phyloP scores from a whole-genome alignment of 2,113 vertebrate genomes.

The Sialia sialis region DNA sequence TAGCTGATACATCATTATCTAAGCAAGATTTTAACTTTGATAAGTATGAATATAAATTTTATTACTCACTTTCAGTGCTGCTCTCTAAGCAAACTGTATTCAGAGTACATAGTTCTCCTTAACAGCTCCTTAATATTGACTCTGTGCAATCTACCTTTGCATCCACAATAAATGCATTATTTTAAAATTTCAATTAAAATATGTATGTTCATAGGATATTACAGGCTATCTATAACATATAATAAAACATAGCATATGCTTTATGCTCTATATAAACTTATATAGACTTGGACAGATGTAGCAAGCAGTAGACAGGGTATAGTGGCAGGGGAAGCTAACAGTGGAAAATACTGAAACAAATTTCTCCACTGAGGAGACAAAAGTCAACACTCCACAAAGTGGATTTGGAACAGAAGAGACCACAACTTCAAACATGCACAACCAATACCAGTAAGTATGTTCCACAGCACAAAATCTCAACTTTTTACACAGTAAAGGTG shows the following conservation, averaged over 20 bases:
- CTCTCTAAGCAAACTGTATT: background rate
- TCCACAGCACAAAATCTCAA: background rate
- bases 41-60: background rate
- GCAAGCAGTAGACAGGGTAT: background rate
- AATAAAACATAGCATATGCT: background rate
- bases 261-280: background rate
- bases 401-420: background rate
- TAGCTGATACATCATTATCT: background rate
- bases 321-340: background rate
- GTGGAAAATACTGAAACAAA: background rate
- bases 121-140: background rate
- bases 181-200: background rate
- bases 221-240: background rate
- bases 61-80: background rate
- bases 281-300: background rate
- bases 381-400: background rate
- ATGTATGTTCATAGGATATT: background rate
- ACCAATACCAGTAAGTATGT: background rate
- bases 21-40: background rate
- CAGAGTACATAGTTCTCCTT: background rate
- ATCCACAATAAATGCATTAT: background rate
- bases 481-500: background rate
- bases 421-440: background rate
- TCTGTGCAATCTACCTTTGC: background rate
- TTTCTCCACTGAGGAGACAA: background rate